These are phyloP conservation scores for Gambelia wislizenii DNA, from an alignment of 2,797 vertebrate species.

Conservation along the genomic window DNA sequence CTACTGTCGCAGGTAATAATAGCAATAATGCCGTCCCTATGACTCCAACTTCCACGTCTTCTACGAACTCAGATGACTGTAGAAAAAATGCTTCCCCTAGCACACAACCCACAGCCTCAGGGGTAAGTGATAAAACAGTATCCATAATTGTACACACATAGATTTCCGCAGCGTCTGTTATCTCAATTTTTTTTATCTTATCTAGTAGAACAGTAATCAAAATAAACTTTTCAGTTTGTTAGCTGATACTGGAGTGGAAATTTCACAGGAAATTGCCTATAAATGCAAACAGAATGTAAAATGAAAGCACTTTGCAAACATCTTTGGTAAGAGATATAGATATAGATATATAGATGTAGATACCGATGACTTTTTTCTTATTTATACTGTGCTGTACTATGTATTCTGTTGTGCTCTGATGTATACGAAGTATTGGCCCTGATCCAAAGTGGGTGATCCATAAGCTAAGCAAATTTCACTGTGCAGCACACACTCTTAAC, in stretches of 20 bases:
- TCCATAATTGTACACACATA: slow-evolving; percentile 45
- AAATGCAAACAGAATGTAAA: slow-evolving; percentile 75
- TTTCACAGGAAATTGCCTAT: slow-evolving; percentile 75
- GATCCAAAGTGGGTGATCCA: slow-evolving; percentile 3
- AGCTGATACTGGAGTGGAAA: slow-evolving; percentile 77
- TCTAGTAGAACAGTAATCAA: slow-evolving; percentile 81
- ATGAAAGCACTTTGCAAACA: slow-evolving; percentile 76
- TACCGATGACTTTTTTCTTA: slow-evolving; percentile 16
- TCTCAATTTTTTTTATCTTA: slow-evolving; percentile 83
- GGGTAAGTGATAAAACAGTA: slow-evolving; percentile 81
- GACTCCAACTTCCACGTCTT: slow-evolving; percentile 98
- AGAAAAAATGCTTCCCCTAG: slow-evolving; percentile 93
- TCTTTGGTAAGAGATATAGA: slow-evolving; percentile 74
- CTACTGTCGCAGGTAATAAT: slow-evolving; percentile 85
- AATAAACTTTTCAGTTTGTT: slow-evolving; percentile 80
- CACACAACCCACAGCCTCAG: slow-evolving; percentile 85
- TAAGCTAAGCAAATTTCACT: neutral
- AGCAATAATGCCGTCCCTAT: slow-evolving; percentile 91
- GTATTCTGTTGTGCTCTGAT: slow-evolving; percentile 12
- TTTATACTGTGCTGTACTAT: neutral
- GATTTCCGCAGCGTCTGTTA: slow-evolving; percentile 67
- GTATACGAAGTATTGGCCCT: slow-evolving; percentile 1
- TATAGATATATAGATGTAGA: neutral
- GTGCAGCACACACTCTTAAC: neutral
- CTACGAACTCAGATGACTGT: slow-evolving; percentile 95